phyloP scores from a whole-genome alignment of 1,140 invertebrate genomes.

The Drosophila tristis region DNA sequence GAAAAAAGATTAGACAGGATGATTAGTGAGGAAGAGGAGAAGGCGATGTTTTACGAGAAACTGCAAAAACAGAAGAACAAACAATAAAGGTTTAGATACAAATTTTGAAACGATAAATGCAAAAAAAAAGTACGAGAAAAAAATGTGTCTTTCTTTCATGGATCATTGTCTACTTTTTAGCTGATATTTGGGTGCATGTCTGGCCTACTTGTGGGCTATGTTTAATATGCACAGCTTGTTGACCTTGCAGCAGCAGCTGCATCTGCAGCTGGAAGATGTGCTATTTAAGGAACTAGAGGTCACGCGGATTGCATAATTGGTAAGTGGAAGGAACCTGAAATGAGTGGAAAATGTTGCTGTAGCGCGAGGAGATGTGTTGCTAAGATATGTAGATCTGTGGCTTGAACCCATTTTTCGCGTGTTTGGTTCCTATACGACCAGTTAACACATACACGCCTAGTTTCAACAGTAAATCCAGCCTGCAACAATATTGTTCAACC shows the following conservation, averaged over 20 bases:
- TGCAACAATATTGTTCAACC: no score
- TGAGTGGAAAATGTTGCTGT: not conserved
- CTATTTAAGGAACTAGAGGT: conserved; percentile 18
- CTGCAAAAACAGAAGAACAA: conserved; percentile 65
- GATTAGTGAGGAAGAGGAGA: conserved; percentile 23
- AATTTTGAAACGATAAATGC: conserved; percentile 84
- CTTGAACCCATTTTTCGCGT: no score
- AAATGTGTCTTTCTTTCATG: conserved; percentile 6
- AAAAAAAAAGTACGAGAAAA: conserved; percentile 34
- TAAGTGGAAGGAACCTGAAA: conserved; percentile 15
- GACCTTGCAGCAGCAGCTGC: conserved; percentile 18
- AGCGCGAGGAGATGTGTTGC: not conserved
- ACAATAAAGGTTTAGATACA: conserved; percentile 84
- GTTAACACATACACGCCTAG: no score
- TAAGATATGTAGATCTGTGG: not conserved
- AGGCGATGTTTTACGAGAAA: conserved; percentile 65
- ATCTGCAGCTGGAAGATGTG: conserved; percentile 15
- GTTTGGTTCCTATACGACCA: not conserved
- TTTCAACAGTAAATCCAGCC: no score
- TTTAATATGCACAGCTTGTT: not conserved
- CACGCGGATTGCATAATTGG: conserved; percentile 42
- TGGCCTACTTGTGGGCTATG: conserved; percentile 5
- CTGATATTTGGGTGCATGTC: not conserved
- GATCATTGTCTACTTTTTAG: conserved; percentile 1
- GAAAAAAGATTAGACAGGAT: conserved; percentile 25